Percentiles rank a stretch among this genome's conserved stretches.
Conservation (phyloP, 2,113 vertebrate species). For the Ondatra zibethicus region DNA sequence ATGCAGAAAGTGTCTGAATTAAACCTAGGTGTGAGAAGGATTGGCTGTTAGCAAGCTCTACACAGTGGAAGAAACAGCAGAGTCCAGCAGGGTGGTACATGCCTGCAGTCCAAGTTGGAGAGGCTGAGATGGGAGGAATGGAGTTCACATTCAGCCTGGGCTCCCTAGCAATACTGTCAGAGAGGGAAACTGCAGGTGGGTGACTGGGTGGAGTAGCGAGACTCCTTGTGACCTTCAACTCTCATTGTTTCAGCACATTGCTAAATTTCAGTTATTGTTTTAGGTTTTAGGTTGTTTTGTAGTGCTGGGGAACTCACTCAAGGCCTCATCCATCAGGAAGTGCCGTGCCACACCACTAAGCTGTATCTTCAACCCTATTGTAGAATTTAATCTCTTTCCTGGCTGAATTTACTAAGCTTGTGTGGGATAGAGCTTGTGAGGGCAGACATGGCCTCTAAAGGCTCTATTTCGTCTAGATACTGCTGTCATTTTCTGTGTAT, state of each 20-base stretch:
- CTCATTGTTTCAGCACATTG: not conserved
- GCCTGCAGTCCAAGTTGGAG: not conserved
- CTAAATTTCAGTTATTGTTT: not conserved
- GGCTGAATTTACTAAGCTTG: not conserved
- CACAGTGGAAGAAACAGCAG: not conserved
- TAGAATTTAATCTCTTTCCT: not conserved
- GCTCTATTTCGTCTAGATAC: not conserved
- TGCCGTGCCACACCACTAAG: not conserved
- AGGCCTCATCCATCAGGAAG: not conserved
- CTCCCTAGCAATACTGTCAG: not conserved
- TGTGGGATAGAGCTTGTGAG: not conserved
- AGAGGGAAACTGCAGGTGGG: not conserved
- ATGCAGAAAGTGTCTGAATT: not conserved
- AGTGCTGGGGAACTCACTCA: not conserved
- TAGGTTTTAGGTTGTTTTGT: not conserved
- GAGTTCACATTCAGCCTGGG: not conserved
- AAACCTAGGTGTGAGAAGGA: fast-evolving
- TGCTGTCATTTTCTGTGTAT: not conserved
- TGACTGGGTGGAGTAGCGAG: not conserved
- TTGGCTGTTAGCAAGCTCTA: not conserved
- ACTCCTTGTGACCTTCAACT: fast-evolving
- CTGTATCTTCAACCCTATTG: not conserved
- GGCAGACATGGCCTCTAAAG: not conserved
- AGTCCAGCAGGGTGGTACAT: no score
- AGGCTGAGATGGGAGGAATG: not conserved